Conservation (phyloP, 2,888 invertebrate genomes). For the Ochropleura plecta region DNA sequence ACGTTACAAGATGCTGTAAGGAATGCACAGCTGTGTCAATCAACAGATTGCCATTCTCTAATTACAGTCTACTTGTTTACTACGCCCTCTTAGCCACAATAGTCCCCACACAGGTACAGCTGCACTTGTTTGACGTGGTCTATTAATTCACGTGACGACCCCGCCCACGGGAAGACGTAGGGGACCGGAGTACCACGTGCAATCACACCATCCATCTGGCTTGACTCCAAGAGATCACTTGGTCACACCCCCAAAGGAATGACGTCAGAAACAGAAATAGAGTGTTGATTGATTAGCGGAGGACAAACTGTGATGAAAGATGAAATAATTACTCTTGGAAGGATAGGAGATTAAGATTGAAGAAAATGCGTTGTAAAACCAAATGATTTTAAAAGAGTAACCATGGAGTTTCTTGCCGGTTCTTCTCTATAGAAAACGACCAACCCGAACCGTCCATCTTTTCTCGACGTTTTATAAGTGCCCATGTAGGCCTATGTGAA, state of each 20-base stretch:
- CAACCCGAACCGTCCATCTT: too few species aligned
- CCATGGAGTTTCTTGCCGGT: too few species aligned
- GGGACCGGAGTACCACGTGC: slow-evolving; percentile 66
- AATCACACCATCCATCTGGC: slow-evolving; percentile 55
- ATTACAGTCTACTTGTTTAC: slow-evolving; percentile 33
- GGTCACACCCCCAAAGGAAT: slow-evolving; percentile 74
- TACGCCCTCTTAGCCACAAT: slow-evolving; percentile 16
- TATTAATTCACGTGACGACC: slow-evolving; percentile 53
- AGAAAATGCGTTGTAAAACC: too few species aligned
- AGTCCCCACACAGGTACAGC: slow-evolving; percentile 20
- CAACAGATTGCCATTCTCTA: neutral
- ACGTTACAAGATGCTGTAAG: slow-evolving; percentile 1
- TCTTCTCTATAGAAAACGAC: too few species aligned
- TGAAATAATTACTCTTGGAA: slow-evolving; percentile 13
- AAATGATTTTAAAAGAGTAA: too few species aligned
- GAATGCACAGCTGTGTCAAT: slow-evolving; percentile 10
- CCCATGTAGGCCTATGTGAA: too few species aligned
- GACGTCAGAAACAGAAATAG: slow-evolving; percentile 59
- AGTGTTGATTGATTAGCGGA: slow-evolving; percentile 31
- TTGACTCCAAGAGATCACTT: slow-evolving; percentile 67
- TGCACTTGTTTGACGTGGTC: slow-evolving; percentile 33
- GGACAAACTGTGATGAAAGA: slow-evolving; percentile 27
- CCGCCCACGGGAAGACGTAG: slow-evolving; percentile 51
- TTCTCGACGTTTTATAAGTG: too few species aligned
- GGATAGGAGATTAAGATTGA: neutral